Evolutionary conservation across 2,888 invertebrate genomes (phyloP).

Genomic region (Mystacides longicornis): DNA sequence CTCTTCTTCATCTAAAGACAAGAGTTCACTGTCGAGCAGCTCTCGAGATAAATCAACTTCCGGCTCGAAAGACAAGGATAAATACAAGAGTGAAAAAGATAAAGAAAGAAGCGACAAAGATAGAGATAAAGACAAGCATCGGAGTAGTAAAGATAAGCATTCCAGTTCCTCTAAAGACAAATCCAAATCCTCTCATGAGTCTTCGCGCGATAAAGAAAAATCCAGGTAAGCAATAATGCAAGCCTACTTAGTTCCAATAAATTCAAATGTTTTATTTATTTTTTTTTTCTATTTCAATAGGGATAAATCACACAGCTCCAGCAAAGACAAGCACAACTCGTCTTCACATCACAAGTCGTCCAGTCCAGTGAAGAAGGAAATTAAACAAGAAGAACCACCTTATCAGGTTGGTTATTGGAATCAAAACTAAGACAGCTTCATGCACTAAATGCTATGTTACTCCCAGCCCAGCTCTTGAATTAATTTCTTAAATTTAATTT

Average conservation of each 20-base stretch:
- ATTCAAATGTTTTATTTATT: not conserved
- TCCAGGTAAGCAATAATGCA: slow-evolving; percentile 8
- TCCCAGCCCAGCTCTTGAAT: no score
- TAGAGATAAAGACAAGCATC: slow-evolving; percentile 37
- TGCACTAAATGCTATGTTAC: no score
- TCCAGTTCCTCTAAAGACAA: slow-evolving; percentile 18
- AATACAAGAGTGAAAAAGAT: slow-evolving; percentile 40
- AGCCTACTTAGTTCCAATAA: not conserved
- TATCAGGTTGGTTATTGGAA: no score
- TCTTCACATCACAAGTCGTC: slow-evolving; percentile 29
- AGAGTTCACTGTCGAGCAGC: slow-evolving; percentile 38
- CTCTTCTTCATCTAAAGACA: slow-evolving; percentile 38
- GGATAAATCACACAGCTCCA: slow-evolving; percentile 31
- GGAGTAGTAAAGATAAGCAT: slow-evolving; percentile 20
- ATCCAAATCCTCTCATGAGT: slow-evolving; percentile 7
- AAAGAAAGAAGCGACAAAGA: slow-evolving; percentile 43
- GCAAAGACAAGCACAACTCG: slow-evolving; percentile 35
- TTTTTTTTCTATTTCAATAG: slow-evolving; percentile 21
- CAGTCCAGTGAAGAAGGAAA: slow-evolving; percentile 28
- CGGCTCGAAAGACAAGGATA: slow-evolving; percentile 38
- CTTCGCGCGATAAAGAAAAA: slow-evolving; percentile 12
- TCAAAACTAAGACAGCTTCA: no score
- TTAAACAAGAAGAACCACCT: no score
- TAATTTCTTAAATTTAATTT: no score
- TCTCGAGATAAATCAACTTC: slow-evolving; percentile 38